These are phyloP conservation scores for Dermolepida albohirtum DNA, from an alignment of 2,888 invertebrate species.

Conservation along the genomic window DNA sequence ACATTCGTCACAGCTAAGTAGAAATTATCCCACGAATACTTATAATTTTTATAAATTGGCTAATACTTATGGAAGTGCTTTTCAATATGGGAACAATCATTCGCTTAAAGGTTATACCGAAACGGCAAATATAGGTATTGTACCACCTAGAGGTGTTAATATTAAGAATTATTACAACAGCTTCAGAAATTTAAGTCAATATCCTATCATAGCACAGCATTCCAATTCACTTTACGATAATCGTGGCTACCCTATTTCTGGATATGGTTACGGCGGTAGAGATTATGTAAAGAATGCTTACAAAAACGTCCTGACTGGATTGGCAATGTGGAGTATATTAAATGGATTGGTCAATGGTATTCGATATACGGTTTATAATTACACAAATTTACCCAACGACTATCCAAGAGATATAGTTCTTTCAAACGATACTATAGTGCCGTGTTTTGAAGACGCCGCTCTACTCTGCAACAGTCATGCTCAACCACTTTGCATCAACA, in stretches of 20 bases:
- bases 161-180: slow-evolving; percentile 40
- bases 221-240: slow-evolving; percentile 11
- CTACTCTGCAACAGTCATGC: slow-evolving; percentile 58
- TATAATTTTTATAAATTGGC: slow-evolving; percentile 45
- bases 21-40: slow-evolving; percentile 34
- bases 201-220: slow-evolving; percentile 40
- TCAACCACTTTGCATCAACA: slow-evolving; percentile 58
- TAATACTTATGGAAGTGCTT: slow-evolving; percentile 44
- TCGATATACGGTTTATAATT: slow-evolving; percentile 59
- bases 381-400: slow-evolving; percentile 58
- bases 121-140: slow-evolving; percentile 39
- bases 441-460: slow-evolving; percentile 59
- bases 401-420: slow-evolving; percentile 55
- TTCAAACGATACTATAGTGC: slow-evolving; percentile 57
- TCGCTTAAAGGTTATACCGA: slow-evolving; percentile 34
- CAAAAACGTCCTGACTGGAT: slow-evolving; percentile 58
- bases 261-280: slow-evolving; percentile 45
- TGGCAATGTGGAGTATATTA: slow-evolving; percentile 58
- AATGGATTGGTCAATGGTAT: slow-evolving; percentile 53
- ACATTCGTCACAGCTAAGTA: slow-evolving; percentile 26
- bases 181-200: slow-evolving; percentile 43
- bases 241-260: slow-evolving; percentile 2
- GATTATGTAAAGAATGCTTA: slow-evolving; percentile 56
- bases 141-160: slow-evolving; percentile 34
- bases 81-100: slow-evolving; percentile 38